Conservation (phyloP, 2,113 vertebrate genomes). For the Sebastes schlegelii region DNA sequence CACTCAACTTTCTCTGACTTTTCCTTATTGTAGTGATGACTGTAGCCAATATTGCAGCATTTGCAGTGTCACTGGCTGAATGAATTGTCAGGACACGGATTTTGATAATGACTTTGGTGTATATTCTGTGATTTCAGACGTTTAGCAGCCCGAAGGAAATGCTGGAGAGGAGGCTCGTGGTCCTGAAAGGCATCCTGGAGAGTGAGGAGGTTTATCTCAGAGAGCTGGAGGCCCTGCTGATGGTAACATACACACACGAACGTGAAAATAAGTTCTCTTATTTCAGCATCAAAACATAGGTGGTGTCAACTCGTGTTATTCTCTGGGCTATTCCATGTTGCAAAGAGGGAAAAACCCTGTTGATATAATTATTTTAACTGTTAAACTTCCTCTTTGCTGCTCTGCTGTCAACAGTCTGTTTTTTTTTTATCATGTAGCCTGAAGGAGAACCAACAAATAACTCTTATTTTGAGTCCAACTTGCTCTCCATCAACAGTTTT, state of each 20-base stretch:
- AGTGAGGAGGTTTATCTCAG: constrained; percentile 82
- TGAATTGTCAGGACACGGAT: background rate
- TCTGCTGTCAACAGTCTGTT: background rate
- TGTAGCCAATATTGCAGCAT: background rate
- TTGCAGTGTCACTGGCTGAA: no score
- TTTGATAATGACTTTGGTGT: background rate
- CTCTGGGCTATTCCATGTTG: background rate
- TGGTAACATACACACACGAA: constrained; percentile 57
- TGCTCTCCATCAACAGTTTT: background rate
- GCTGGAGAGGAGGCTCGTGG: constrained; percentile 75
- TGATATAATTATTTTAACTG: background rate
- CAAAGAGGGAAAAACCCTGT: background rate
- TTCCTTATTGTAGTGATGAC: background rate
- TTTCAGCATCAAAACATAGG: background rate
- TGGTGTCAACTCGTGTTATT: background rate
- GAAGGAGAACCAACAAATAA: background rate
- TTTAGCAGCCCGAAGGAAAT: constrained; percentile 63
- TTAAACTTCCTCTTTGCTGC: constrained; percentile 30
- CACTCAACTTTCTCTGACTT: background rate
- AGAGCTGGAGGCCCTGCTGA: constrained; percentile 83
- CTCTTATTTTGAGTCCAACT: background rate
- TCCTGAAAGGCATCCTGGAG: constrained; percentile 79
- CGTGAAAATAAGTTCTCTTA: background rate
- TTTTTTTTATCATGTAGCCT: background rate
- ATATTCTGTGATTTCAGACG: constrained; percentile 52